phyloP scores from a whole-genome alignment of 2,113 vertebrate species.

The Drymodes brunneopygia region DNA sequence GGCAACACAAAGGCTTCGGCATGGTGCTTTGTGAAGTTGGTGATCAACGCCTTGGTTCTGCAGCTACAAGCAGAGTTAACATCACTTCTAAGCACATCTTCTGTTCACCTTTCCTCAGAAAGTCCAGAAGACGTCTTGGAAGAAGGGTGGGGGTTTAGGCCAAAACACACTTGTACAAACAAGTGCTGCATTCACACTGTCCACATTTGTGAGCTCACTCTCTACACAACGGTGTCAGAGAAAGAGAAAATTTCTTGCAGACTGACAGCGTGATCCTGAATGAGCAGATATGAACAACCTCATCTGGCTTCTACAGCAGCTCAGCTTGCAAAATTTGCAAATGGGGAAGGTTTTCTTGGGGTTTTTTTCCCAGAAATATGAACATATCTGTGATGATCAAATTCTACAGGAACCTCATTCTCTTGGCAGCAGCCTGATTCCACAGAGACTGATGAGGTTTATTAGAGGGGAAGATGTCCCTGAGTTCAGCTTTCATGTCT shows the following conservation, averaged over 20 bases:
- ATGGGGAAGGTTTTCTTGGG: neutral
- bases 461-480: neutral
- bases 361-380: neutral
- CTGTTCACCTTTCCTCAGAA: neutral
- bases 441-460: neutral
- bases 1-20: constrained; percentile 61
- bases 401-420: neutral
- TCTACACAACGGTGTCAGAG: neutral
- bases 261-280: neutral
- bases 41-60: constrained; percentile 8
- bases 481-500: constrained; percentile 25
- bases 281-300: neutral
- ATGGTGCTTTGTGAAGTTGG: constrained; percentile 36
- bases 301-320: neutral
- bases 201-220: neutral
- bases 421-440: neutral
- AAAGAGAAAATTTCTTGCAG: neutral
- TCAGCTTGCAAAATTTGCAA: neutral
- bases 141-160: neutral
- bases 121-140: neutral
- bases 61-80: neutral
- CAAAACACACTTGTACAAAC: neutral
- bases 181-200: neutral
- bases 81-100: neutral
- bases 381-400: neutral